Evolutionary conservation across 2,113 vertebrate genomes (phyloP).

Genomic region (Sylvietta virens): DNA sequence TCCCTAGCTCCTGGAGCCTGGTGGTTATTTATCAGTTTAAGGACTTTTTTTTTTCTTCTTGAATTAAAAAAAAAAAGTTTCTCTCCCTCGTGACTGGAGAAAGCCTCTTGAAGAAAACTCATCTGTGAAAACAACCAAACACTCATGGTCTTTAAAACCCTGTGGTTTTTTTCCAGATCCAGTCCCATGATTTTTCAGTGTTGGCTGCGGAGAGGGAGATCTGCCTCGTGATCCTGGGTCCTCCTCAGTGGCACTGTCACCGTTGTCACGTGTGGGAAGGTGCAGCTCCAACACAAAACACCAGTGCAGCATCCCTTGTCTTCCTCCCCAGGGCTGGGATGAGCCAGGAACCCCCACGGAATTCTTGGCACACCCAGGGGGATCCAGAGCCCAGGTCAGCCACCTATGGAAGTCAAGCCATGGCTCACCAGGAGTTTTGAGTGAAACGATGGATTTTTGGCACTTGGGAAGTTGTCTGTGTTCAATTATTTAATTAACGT

Average conservation of each 20-base stretch:
- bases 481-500: background rate
- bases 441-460: background rate
- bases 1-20: background rate
- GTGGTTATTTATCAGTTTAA: background rate
- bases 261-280: background rate
- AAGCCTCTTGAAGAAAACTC: background rate
- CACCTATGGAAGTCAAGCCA: background rate
- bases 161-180: background rate
- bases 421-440: background rate
- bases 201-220: conserved; percentile 14
- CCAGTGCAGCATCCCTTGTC: accelerated
- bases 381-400: background rate
- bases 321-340: background rate
- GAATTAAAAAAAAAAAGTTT: background rate
- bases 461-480: background rate
- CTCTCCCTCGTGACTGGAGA: background rate
- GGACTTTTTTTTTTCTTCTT: background rate
- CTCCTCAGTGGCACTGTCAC: background rate
- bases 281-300: background rate
- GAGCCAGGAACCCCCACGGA: accelerated
- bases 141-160: background rate
- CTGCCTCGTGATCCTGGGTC: conserved; percentile 15
- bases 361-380: background rate
- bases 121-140: conserved; percentile 35
- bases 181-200: background rate